phyloP scores from a whole-genome alignment of 2,113 vertebrate species.

The Dromas ardeola region DNA sequence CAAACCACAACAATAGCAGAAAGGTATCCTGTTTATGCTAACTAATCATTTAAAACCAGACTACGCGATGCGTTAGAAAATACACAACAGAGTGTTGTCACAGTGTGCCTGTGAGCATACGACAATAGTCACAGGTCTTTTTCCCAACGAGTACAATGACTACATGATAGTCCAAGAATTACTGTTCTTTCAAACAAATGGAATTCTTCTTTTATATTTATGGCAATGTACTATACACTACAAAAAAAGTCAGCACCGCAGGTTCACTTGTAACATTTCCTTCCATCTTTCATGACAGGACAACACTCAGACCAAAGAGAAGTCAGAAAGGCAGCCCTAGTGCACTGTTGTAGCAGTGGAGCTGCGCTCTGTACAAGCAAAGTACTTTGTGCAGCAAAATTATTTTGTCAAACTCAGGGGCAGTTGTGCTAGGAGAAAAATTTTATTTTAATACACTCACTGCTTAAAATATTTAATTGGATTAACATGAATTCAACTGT shows the following conservation, averaged over 20 bases:
- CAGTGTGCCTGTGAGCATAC: not conserved
- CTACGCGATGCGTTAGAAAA: not conserved
- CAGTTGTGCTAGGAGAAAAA: not conserved
- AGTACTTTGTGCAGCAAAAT: not conserved
- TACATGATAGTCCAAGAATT: not conserved
- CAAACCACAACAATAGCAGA: not conserved
- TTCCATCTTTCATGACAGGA: not conserved
- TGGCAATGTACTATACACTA: not conserved
- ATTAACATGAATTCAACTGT: constrained; percentile 4
- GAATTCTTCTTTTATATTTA: not conserved
- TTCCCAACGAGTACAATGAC: not conserved
- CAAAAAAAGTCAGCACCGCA: not conserved
- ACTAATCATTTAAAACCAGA: not conserved
- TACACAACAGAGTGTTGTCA: not conserved
- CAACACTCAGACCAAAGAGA: not conserved
- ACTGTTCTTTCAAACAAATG: not conserved
- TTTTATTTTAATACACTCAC: constrained; percentile 9
- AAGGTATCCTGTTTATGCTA: not conserved
- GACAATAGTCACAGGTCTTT: not conserved
- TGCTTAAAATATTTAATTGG: constrained; percentile 3
- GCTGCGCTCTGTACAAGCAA: not conserved
- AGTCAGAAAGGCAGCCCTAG: not conserved
- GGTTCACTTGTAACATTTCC: not conserved
- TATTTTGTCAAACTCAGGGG: not conserved
- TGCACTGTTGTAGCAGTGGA: not conserved